A percentile compares a stretch with the other conserved stretches of the same genome.
These are phyloP conservation scores for Siniperca knerii DNA, from an alignment of 2,113 vertebrate genomes.

Conservation along the genomic window DNA sequence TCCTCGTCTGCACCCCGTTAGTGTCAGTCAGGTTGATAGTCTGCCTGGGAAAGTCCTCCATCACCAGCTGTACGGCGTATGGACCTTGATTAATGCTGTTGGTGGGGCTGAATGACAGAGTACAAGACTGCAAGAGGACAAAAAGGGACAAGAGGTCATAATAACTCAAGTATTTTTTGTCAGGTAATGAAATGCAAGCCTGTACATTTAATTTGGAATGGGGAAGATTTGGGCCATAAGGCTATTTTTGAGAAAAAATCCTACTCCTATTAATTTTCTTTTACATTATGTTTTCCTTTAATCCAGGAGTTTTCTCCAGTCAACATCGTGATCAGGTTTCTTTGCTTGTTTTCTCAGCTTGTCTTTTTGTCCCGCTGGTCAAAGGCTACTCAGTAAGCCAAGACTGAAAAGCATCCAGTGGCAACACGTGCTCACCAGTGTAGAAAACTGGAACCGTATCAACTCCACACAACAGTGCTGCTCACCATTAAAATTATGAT, in stretches of 20 bases:
- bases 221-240: too few relatives aligned
- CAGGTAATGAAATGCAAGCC: not conserved
- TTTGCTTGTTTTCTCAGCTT: too few relatives aligned
- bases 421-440: too few relatives aligned
- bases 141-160: not conserved
- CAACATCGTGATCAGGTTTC: too few relatives aligned
- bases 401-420: too few relatives aligned
- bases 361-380: too few relatives aligned
- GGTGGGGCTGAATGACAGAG: slow-evolving; percentile 29
- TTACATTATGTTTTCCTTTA: not conserved
- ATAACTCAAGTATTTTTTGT: not conserved
- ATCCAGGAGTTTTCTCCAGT: too few relatives aligned
- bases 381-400: too few relatives aligned
- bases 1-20: accelerated
- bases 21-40: slow-evolving; percentile 27
- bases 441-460: too few relatives aligned
- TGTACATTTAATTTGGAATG: too few relatives aligned
- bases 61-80: slow-evolving; percentile 58
- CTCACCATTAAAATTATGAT: too few relatives aligned
- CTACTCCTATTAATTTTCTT: not conserved
- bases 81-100: not conserved
- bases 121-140: slow-evolving; percentile 50
- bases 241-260: not conserved
- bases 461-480: too few relatives aligned
- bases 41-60: slow-evolving; percentile 68